Conservation (phyloP, 1,140 invertebrate genomes). For the Phenacoccus solenopsis region DNA sequence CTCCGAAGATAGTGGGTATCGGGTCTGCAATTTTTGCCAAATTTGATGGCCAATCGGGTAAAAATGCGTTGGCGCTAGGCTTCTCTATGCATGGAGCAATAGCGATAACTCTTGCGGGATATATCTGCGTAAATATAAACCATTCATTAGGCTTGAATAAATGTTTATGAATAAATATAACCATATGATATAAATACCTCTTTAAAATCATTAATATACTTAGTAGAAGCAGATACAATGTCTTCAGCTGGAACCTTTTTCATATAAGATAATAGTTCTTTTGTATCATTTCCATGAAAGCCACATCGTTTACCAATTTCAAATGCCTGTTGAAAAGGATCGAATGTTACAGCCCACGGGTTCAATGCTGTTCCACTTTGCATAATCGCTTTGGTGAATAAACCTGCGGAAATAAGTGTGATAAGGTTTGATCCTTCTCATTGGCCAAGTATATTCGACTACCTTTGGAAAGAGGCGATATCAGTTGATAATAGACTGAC, state of each 20-base stretch:
- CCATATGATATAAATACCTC: too few relatives aligned
- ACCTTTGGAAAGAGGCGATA: slow-evolving; percentile 42
- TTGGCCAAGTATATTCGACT: neutral
- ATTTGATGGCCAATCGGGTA: neutral
- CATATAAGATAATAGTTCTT: neutral
- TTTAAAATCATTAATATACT: neutral
- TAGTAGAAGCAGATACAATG: neutral
- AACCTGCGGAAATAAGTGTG: slow-evolving; percentile 16
- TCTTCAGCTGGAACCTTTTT: neutral
- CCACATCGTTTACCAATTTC: neutral
- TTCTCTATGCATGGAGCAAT: neutral
- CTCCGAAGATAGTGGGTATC: neutral
- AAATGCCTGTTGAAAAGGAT: neutral
- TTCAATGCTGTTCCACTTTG: slow-evolving; percentile 19
- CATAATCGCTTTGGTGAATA: slow-evolving; percentile 22
- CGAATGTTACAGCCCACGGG: neutral
- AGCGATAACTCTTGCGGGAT: neutral
- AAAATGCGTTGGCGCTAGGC: neutral
- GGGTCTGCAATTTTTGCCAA: neutral
- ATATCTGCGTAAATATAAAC: too few relatives aligned
- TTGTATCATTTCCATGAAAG: neutral
- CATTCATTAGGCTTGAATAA: too few relatives aligned
- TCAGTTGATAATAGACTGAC: slow-evolving; percentile 55
- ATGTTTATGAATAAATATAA: too few relatives aligned
- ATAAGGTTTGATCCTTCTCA: neutral